These are phyloP conservation scores for Himalopsyche anomala DNA, from an alignment of 2,888 invertebrate genomes.

Conservation along the genomic window DNA sequence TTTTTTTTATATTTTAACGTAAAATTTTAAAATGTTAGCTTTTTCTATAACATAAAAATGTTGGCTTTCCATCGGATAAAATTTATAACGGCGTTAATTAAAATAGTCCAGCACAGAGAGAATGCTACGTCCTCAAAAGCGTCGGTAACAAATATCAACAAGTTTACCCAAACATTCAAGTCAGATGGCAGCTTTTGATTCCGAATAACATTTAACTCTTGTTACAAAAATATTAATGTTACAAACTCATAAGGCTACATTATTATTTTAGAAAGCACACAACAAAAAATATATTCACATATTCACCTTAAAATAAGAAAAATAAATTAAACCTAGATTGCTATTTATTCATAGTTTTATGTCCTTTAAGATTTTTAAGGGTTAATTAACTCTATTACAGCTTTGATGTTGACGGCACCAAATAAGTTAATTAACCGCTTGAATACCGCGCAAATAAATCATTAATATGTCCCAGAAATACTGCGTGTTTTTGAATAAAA, in stretches of 20 bases:
- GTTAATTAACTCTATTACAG: too few relatives aligned
- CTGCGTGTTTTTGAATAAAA: too few relatives aligned
- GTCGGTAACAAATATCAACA: neutral
- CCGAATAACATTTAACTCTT: neutral
- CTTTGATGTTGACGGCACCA: too few relatives aligned
- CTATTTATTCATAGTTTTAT: too few relatives aligned
- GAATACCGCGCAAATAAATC: too few relatives aligned
- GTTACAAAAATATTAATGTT: neutral
- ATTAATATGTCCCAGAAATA: too few relatives aligned
- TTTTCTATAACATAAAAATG: constrained; percentile 61
- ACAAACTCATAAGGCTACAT: neutral
- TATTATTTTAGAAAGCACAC: neutral
- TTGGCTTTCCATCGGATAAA: constrained; percentile 60
- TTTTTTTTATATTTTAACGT: neutral
- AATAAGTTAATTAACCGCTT: too few relatives aligned
- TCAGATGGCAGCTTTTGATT: neutral
- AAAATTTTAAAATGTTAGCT: constrained; percentile 51
- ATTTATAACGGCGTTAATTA: constrained; percentile 64
- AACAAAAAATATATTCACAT: too few relatives aligned
- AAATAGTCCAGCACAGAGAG: constrained; percentile 49
- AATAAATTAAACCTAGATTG: too few relatives aligned
- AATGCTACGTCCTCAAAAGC: neutral
- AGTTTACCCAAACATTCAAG: neutral
- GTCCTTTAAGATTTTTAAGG: too few relatives aligned
- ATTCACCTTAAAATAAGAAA: too few relatives aligned